Base-by-base conservation (phyloP, 2,888 invertebrate genomes). In the Sarcophaga carnaria region DNA sequence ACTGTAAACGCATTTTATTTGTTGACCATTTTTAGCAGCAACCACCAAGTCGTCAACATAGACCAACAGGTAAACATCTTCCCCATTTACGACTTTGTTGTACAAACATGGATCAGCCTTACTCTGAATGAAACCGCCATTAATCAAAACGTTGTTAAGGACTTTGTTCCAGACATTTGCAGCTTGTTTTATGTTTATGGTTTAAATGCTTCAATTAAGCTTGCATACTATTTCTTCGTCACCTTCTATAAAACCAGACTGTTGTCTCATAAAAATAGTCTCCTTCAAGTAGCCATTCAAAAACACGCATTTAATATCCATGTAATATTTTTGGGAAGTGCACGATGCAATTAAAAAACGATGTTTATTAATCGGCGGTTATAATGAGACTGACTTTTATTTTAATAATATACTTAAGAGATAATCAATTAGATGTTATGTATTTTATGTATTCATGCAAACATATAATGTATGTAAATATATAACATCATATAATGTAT, bases 41-140 rank as follows among this genome's bases (percentile, higher is more conserved):
- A 77, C 77, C 2, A 85, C 54, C 8, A 86, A 74, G 20, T 87
- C 84, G 27, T 27, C 27, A 27, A 27, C 27, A 27, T 63, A 63
- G 10, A 67, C 37, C 11, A 45, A 17, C n/a, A 67, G 5, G 45
- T 45, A 67, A 17, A 67, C 37, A 37, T 54, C 80, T 37, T 77
- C 47, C 54, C 63, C 62, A 47, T 84, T 67, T 47, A 72, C 66
- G 66, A 62, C 25, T 64, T 82, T 82, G 10, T 59, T 54, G 25
- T 81, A 88, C 20, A 86, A 70, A 80, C 85, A 88, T 59, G 78
- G 70, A 85, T 88, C 88, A 12, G 69, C 20, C 25, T 76, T 27
- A 27, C 27, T 27, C 27, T 27, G 27, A 27, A 4, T 27, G 27
- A 27, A 27, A 27, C 27, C 27, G 4, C 27, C 27, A 27, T 27